Evolutionary conservation across 2,888 invertebrate species (phyloP), one percentile per base, ranked within the genome.

Genomic region (Imbricaverruca yamaguchii): DNA sequence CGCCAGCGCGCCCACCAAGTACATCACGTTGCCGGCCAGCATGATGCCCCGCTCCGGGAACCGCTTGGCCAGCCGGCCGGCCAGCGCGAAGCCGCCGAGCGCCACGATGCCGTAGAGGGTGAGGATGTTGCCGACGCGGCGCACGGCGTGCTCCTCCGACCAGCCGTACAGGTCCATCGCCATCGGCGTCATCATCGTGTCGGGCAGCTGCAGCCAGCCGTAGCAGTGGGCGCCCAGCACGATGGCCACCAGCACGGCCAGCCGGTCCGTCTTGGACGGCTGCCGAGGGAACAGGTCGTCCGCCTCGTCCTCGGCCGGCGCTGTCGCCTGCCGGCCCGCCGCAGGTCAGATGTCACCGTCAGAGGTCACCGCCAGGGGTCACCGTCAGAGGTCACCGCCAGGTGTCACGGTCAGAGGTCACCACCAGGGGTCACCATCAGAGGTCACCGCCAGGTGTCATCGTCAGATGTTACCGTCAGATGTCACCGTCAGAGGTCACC

Each of bases 121-220:
- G n/a, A 78, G 78, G 13, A 78, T 56, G 57, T 56, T 78, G 56
- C 78, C 78, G n/a, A 23, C 57, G 4, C 78, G n/a, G 0, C 78
- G n/a, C 4, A 78, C 78, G 21, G 78, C 78, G 13, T n/a, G 56
- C 23, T 78, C 56, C 57, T 78, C 78, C n/a, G 56, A 56, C 78
- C 78, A 78, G 11, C 56, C 78, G 25, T 57, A 78, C 57, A 78
- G 57, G n/a, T 78, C 78, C 78, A 78, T 78, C 56, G 57, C 56
- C 78, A 78, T 78, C 13, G 78, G 78, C 12, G 78, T 78, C 78
- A 78, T 78, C 78, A 78, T 78, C 23, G 78, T 78, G 78, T 78
- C 78, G 0, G 78, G 78, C n/a, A 78, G 78, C 57, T 78, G 78
- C 12, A 78, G 78, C 78, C 78, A 78, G 56, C 78, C 78, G 78